A percentile compares a stretch with the other conserved stretches of the same genome.
Conservation (phyloP, 2,113 vertebrate genomes). For the Ciconia maguari region DNA sequence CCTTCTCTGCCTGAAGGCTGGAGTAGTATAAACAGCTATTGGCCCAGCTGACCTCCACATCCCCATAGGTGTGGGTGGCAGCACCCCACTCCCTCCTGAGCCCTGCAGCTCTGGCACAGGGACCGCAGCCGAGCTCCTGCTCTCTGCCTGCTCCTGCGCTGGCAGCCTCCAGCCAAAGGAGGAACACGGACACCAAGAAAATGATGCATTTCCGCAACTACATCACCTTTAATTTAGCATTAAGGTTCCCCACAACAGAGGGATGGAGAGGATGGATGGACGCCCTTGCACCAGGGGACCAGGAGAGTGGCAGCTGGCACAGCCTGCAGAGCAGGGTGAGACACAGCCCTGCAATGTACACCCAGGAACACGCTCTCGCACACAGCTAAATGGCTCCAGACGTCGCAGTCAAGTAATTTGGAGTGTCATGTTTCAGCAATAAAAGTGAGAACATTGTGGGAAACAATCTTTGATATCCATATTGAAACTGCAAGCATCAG, state of each 20-base stretch:
- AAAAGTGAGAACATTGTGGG: neutral
- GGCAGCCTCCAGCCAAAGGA: neutral
- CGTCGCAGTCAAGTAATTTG: fast-evolving
- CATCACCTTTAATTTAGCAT: neutral
- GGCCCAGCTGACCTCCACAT: neutral
- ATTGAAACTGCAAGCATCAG: neutral
- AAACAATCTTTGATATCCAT: neutral
- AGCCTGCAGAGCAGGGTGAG: neutral
- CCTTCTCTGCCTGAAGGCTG: neutral
- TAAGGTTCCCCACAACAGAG: neutral
- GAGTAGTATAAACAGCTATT: neutral
- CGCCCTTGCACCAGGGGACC: no score
- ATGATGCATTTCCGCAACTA: neutral
- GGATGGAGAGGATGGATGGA: neutral
- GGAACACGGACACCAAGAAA: neutral
- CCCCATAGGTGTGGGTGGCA: neutral
- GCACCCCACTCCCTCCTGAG: neutral
- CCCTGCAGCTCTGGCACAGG: neutral
- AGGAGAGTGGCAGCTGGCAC: neutral
- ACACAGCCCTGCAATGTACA: fast-evolving
- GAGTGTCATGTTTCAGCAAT: neutral
- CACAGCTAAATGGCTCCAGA: neutral
- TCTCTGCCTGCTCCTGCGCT: neutral
- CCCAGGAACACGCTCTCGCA: fast-evolving
- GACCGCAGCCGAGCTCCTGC: neutral